Base-by-base conservation (phyloP, 2,888 invertebrate genomes). In the Poecilus cupreus region DNA sequence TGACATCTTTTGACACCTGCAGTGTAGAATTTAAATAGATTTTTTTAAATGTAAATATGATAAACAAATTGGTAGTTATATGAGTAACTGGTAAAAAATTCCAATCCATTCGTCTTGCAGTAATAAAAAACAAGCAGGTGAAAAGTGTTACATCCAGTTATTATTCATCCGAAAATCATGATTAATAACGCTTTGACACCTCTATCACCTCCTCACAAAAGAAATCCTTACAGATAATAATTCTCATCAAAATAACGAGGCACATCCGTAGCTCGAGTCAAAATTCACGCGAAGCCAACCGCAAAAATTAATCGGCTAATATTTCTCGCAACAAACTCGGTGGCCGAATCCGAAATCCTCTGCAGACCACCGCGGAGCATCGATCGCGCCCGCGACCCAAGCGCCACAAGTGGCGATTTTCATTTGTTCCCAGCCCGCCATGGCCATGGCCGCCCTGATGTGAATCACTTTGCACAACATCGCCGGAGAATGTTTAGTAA, bases 391-490 rank as follows among this genome's bases (percentile, higher is more conserved):
- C 37, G 64, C 13, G 43, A 43, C 8, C 51, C 3, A 18, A 46
- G 22, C 72, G 72, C 72, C 22, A 72, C 72, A 72, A 72, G 72
- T 72, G 72, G 72, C 72, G 46, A 72, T 72, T 72, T 72, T 46
- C 72, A 72, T 72, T 68, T 37, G 4, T 68, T 18, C 64, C 32
- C 46, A 46, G 13, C 46, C 46, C 46, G 4, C 51, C 18, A 51
- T 51, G 20, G 4, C 51, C 18, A 51, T 51, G 20, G 51, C 51
- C 20, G 32, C 10, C 24, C 22, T 60, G 64, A 68, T 37, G 32
- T 68, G 64, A 68, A 68, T 68, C 32, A 68, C 64, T 68, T 68
- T 68, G 37, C 64, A 37, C 64, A 68, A 37, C 64, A 68, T 37
- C 64, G 64, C 64, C 16, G 13, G 32, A 16, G 64, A 32, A 32